Evolutionary conservation across 2,797 vertebrate species (phyloP), one percentile per base, ranked within the genome.

Genomic region (Hypotaenidia philippensis): DNA sequence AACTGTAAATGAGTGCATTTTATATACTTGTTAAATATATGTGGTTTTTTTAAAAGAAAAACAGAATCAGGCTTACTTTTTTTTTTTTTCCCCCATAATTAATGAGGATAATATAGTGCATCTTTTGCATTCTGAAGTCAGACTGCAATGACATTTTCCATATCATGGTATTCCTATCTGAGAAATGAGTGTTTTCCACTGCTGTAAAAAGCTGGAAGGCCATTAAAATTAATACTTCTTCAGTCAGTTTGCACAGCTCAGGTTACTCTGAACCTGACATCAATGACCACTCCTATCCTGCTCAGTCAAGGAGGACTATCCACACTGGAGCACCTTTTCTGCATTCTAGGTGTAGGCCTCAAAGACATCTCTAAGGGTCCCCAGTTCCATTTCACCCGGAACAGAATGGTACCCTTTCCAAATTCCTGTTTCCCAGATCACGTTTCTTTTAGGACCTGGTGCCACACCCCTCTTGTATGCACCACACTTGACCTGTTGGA

Each of bases 401-500:
- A 45, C 13, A 49, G 16, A 41, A n/a, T 52, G 44, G 10, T 44
- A 36, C 8, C 9, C 6, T 49, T 78, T 87, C 31, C 36, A 78
- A 65, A 57, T 53, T 72, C 16, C 27, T 0, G 1, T 63, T 80
- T 66, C 52, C 32, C 20, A 25, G 4, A 25, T 75, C 41, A 13
- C 7, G 55, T 66, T 52, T 31, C 6, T 52, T 66, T 47, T 10
- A 34, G n/a, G 4, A 69, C 12, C 22, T 23, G 8, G 13, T 70
- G n/a, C 7, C 29, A 25, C 10, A 15, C 5, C 27, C 13, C 25
- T 27, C 4, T 8, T 36, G 13, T 66, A 13, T 83, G n/a, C 22
- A 32, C 6, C 16, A 9, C 5, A 2, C 9, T 12, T 1, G 2
- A 21, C 16, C 32, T n/a, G 13, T 27, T 23, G 20, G 36, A 79